Evolutionary conservation across 2,888 invertebrate species (phyloP).

Genomic region (Hartigia nigra): DNA sequence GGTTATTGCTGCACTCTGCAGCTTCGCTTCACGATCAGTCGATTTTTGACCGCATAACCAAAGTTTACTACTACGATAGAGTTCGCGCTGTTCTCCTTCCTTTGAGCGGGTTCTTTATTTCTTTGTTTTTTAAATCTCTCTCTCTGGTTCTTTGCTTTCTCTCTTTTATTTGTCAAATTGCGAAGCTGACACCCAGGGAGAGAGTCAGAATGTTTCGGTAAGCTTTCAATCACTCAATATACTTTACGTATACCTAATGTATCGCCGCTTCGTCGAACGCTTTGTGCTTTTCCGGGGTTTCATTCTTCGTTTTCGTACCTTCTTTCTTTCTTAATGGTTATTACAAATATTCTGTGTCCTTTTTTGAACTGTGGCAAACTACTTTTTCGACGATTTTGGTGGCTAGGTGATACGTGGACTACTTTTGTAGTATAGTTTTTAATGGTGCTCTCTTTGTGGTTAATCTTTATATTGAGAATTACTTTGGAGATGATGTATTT

Average conservation of each 20-base stretch:
- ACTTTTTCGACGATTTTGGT: background rate
- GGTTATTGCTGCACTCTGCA: background rate
- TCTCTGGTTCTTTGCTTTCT: background rate
- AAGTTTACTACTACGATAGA: background rate
- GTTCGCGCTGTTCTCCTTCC: background rate
- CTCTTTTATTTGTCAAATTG: background rate
- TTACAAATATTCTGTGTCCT: background rate
- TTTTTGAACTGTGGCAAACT: background rate
- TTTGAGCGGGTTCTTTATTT: background rate
- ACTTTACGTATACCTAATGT: background rate
- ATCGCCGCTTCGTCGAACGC: background rate
- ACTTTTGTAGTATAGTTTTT: background rate
- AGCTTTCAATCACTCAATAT: background rate
- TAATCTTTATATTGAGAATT: background rate
- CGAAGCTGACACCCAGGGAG: background rate
- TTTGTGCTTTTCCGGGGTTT: background rate
- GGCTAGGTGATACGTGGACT: background rate
- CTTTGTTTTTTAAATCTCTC: background rate
- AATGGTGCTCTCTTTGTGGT: background rate
- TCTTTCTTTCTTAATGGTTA: background rate
- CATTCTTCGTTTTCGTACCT: background rate
- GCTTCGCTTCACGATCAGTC: background rate
- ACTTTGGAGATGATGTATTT: background rate
- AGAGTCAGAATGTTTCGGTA: background rate
- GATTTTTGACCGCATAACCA: background rate